Evolutionary conservation across 2,888 invertebrate species (phyloP), one percentile per base, ranked within the genome.

Genomic region (Carcina quercana): DNA sequence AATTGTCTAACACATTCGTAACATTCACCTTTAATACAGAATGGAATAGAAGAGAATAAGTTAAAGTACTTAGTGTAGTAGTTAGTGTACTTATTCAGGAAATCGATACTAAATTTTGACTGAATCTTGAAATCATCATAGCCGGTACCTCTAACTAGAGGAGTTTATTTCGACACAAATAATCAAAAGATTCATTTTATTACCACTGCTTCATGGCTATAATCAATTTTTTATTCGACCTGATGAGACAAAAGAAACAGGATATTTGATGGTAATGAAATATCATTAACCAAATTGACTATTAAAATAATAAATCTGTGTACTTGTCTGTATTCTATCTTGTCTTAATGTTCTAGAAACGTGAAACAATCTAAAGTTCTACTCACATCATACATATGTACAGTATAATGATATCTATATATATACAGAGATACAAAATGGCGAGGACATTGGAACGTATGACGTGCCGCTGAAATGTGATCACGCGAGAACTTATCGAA

Each of bases 301-400:
- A n/a, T n/a, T n/a, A n/a, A n/a, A n/a, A 36, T 17, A 59, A 56
- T 53, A 52, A 55, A 52, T 45, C 47, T 51, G 58, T 67, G 65
- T 65, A 67, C 62, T 62, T 49, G 41, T 60, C 59, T 57, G 53
- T 60, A 61, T 53, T 55, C 52, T 53, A 59, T 59, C 58, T 62
- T 62, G 61, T 53, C 75, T 75, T 76, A 76, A 46, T 57, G 56
- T 36, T 50, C 67, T 75, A 75, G 59, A 58, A 64, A 67, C 52
- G 57, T 71, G 68, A 71, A 73, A 74, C 69, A 65, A 70, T 67
- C 76, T 80, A 79, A 70, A 65, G 58, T 60, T 54, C 71, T 75
- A 79, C 70, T 69, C 69, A 70, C 69, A 64, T 67, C 79, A 79
- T 79, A 79, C 76, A 76, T 61, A 80, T 82, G 78, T 82, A 82